Base-by-base conservation (phyloP, 2,113 vertebrate species). In the Pteruthius melanotis region DNA sequence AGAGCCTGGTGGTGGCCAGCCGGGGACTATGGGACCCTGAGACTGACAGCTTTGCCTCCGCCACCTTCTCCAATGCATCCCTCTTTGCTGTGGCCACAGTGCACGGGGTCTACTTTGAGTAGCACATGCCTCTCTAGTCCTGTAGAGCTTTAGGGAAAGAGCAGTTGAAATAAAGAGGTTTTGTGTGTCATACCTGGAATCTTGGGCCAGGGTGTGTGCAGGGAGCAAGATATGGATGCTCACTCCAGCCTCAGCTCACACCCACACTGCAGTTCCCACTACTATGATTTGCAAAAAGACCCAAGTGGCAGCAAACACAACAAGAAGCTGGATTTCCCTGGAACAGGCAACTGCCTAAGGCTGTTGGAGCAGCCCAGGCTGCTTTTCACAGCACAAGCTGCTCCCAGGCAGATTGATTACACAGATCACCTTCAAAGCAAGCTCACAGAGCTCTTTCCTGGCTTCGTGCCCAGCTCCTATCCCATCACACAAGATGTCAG, bases 11-110 rank as follows among this genome's bases (percentile, higher is more conserved):
- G 1, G 96, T 98, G 75, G 98, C 93, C 81, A 98, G 98, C 75
- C 97, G 88, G 2, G 93, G 97, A 1, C 96, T 99, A 10, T 98
- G 98, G 98, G 97, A 98, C 35, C 22, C 88, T 0, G 42, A 92
- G 2, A 96, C 40, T 0, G 98, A 99, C 17, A 98, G 89, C 77
- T 96, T 97, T 40, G 98, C 97, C 42, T 98, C 98, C 0, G 97
- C 98, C 21, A 83, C 97, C 23, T 98, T 97, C 90, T 95, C 97
- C 59, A 99, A 98, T 0, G 4, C 97, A 15, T 97, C 98, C 2
- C 96, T 98, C 31, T 98, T 98, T 2, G 98, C 98, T 1, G 98
- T 98, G 44, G 98, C 98, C 63, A 97, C 87, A 1, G 98, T 98
- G 49, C 96, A 99, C 0, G 97, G 98, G 2, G 40, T 98, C 28